phyloP scores from a whole-genome alignment of 2,113 vertebrate species.

The Crocuta crocuta region DNA sequence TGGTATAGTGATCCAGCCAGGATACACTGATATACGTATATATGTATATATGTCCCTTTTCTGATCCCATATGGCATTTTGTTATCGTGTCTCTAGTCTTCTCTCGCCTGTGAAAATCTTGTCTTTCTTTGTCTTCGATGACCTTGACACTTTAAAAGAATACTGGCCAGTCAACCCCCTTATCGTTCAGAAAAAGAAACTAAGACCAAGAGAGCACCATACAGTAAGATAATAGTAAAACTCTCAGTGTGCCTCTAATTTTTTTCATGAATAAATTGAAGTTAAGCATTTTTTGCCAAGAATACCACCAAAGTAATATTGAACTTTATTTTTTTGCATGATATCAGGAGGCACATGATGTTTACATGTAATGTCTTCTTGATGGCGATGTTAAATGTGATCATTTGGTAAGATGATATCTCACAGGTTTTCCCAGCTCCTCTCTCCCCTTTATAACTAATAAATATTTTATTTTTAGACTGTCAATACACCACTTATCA shows the following conservation, averaged over 20 bases:
- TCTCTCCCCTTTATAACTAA: not conserved
- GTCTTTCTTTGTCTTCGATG: not conserved
- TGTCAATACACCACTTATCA: not conserved
- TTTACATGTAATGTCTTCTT: not conserved
- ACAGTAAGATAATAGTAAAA: not conserved
- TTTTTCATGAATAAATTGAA: not conserved
- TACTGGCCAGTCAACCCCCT: not conserved
- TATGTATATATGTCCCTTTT: not conserved
- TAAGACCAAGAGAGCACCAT: not conserved
- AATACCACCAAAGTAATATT: not conserved
- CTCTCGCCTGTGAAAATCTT: not conserved
- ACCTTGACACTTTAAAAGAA: not conserved
- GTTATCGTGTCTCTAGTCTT: not conserved
- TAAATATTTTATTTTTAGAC: not conserved
- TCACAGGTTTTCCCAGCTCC: not conserved
- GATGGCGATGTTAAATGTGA: not conserved
- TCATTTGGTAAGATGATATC: not conserved
- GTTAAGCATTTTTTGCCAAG: not conserved
- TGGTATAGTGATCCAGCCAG: not conserved
- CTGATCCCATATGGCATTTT: not conserved
- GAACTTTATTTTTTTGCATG: not conserved
- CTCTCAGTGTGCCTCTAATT: not conserved
- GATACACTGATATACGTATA: not conserved
- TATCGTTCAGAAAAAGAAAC: not conserved
- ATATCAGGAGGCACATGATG: not conserved